Conservation (phyloP, 2,797 vertebrate genomes). For the Tragopan temminckii region DNA sequence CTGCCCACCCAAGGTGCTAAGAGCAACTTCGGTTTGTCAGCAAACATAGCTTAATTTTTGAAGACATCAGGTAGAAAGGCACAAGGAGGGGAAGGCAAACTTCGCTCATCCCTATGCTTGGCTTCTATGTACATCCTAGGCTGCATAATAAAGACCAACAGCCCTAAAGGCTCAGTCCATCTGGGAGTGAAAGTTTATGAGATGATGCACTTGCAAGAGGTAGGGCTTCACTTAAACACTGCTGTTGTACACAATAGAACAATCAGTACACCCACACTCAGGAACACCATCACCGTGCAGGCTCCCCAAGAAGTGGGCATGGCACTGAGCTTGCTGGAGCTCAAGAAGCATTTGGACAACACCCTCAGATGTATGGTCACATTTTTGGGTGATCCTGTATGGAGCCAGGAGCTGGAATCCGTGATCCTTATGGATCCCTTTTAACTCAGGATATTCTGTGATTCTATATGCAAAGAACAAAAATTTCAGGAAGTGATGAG, state of each 20-base stretch:
- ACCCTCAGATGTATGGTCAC: too few species aligned
- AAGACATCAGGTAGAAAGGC: background rate
- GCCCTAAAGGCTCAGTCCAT: background rate
- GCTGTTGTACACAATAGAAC: fast-evolving
- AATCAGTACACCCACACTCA: too few species aligned
- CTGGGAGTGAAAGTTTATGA: background rate
- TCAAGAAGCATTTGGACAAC: too few species aligned
- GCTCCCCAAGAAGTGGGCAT: too few species aligned
- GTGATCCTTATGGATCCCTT: too few species aligned
- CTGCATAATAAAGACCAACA: background rate
- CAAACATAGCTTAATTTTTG: fast-evolving
- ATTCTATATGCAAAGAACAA: background rate
- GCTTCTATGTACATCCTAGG: background rate
- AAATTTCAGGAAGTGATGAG: background rate
- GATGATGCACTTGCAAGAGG: background rate
- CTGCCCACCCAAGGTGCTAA: background rate
- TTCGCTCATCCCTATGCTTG: background rate
- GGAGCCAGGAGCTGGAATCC: too few species aligned
- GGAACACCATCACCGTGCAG: too few species aligned
- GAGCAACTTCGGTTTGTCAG: background rate
- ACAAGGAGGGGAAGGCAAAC: background rate
- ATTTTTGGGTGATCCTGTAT: too few species aligned
- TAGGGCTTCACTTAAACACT: background rate
- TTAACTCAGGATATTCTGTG: too few species aligned
- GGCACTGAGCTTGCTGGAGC: too few species aligned